phyloP scores from a whole-genome alignment of 2,797 vertebrate species.

The Bradypodion ventrale region DNA sequence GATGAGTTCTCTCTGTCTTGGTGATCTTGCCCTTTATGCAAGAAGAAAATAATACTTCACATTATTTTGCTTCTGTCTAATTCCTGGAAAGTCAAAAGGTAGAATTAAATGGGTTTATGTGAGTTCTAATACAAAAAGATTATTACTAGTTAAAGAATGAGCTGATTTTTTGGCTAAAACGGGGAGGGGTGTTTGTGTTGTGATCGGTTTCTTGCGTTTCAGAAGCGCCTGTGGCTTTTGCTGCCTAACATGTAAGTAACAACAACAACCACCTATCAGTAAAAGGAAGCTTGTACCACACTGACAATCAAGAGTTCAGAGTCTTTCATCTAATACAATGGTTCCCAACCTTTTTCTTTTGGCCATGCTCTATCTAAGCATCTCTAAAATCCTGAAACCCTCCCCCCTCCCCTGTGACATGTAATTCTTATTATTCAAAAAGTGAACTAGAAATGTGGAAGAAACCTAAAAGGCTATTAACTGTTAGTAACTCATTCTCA shows the following conservation, averaged over 20 bases:
- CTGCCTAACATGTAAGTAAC: neutral
- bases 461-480: too few species aligned
- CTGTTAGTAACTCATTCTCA: too few species aligned
- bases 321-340: neutral
- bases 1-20: slow-evolving; percentile 16
- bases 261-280: neutral
- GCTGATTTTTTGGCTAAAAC: neutral
- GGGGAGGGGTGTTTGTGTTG: neutral
- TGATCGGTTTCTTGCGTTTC: neutral
- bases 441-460: too few species aligned
- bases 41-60: slow-evolving; percentile 13
- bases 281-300: neutral
- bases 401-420: too few species aligned
- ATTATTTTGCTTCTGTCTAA: slow-evolving; percentile 3
- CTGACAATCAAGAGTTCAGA: neutral
- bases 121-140: neutral
- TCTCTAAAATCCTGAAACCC: too few species aligned
- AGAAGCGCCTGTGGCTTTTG: neutral
- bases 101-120: neutral
- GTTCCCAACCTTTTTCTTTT: too few species aligned
- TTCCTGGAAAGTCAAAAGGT: neutral
- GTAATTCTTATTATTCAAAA: too few species aligned
- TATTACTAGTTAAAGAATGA: neutral
- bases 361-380: too few species aligned
- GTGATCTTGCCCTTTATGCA: slow-evolving; percentile 16